phyloP scores from a whole-genome alignment of 2,113 vertebrate species.

The Mormyrus iriodes region DNA sequence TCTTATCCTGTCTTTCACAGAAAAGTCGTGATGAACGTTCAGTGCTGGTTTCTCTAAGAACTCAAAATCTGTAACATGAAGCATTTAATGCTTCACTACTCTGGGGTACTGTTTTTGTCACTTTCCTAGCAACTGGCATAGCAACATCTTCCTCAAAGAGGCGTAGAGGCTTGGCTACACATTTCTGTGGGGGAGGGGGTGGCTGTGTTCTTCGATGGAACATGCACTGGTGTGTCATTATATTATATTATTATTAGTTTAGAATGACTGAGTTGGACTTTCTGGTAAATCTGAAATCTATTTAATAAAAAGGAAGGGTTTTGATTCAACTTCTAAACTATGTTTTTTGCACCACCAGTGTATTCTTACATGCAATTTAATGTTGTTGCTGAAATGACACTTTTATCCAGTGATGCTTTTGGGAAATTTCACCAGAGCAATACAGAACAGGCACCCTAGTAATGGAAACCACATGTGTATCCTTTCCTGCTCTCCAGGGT shows the following conservation, averaged over 20 bases:
- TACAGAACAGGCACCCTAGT: not conserved
- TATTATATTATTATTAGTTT: not conserved
- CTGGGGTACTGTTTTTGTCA: not conserved
- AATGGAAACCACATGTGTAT: not conserved
- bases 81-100: not conserved
- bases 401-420: not conserved
- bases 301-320: not conserved
- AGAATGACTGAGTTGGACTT: not conserved
- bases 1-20: not conserved
- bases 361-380: not conserved
- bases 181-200: not conserved
- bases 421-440: not conserved
- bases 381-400: not conserved
- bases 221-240: not conserved
- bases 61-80: not conserved
- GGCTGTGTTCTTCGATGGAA: not conserved
- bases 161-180: not conserved
- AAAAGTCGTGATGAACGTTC: not conserved
- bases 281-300: not conserved
- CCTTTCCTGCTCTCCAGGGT: not conserved
- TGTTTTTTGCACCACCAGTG: not conserved
- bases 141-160: slow-evolving; percentile 3
- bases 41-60: not conserved
- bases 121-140: slow-evolving; percentile 16
- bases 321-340: not conserved